Evolutionary conservation across 2,888 invertebrate genomes (phyloP), one percentile per base, ranked within the genome.

Genomic region (Drosophila mimetica): DNA sequence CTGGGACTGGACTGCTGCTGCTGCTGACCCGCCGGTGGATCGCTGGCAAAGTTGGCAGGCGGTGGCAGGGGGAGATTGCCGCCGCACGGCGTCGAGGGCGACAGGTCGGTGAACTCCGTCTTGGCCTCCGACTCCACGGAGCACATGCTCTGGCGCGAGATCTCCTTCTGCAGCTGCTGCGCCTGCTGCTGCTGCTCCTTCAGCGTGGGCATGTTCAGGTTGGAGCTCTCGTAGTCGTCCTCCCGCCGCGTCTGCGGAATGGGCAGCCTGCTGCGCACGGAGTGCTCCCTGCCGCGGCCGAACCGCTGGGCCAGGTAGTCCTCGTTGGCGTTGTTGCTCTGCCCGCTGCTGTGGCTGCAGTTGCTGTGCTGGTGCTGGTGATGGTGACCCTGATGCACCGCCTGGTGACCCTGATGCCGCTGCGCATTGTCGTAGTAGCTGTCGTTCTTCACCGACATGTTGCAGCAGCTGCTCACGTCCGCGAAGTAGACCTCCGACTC

Each of bases 401-500:
- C 77, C n/a, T 61, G 80, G 9, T 67, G 70, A n/a, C 57, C 47
- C 30, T 77, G 77, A 13, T 75, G 78, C 2, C 77, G 71, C 52
- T 83, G 84, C 2, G 90, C 88, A 60, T 92, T 92, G 54, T 92
- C 91, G 50, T 92, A 92, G 70, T 90, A 92, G 63, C 90, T 91
- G 66, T 92, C 92, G 67, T 92, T 92, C 91, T 94, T 93, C 0
- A 95, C 93, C 4, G 95, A 95, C 50, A 95, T 94, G 83, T 95
- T 95, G 84, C 96, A 96, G 84, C 96, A 96, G 64, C 96, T 96
- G 25, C 96, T 96, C 0, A 96, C 96, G 78, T 97, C 96, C 0
- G 96, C 96, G 85, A 97, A 97, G 89, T 97, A 97, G 0, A 97
- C 94, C 89, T 97, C 97, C 0, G 96, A 96, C 86, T 96, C 96